Conservation (phyloP, 1,140 invertebrate species). For the Sarcophaga peregrina region DNA sequence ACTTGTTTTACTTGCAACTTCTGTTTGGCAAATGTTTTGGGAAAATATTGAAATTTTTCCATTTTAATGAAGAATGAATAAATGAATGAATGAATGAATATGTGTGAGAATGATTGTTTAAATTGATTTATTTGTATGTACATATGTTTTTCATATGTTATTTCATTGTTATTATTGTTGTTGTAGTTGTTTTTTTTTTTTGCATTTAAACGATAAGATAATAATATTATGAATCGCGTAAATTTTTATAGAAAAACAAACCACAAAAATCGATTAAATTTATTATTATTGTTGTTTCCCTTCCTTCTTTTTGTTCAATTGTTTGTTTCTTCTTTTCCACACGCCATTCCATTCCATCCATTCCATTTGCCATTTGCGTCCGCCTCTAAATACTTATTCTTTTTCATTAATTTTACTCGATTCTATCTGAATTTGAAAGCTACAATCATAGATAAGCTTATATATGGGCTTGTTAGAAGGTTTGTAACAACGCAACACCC, state of each 20-base stretch:
- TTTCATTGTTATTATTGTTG: neutral
- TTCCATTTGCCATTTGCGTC: neutral
- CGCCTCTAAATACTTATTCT: neutral
- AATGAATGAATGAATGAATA: too few relatives aligned
- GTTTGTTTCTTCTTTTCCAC: neutral
- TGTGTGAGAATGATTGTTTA: too few relatives aligned
- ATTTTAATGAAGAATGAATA: too few relatives aligned
- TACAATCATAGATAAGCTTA: too few relatives aligned
- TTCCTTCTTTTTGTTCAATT: neutral
- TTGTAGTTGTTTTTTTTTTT: too few relatives aligned
- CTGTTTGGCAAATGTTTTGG: too few relatives aligned
- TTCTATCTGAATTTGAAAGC: too few relatives aligned
- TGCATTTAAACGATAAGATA: conserved; percentile 37
- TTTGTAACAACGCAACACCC: too few relatives aligned
- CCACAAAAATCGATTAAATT: conserved; percentile 29
- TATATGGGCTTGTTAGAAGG: too few relatives aligned
- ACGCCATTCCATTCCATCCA: too few relatives aligned
- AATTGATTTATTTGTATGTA: neutral
- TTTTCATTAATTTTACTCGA: neutral
- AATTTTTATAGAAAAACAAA: conserved; percentile 11
- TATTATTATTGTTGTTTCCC: neutral
- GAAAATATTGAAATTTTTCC: too few relatives aligned
- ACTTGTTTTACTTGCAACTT: too few relatives aligned
- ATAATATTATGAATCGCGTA: conserved; percentile 10
- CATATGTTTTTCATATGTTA: conserved; percentile 29